Evolutionary conservation across 53 echinoderm and acorn worm genomes (phyloP).

Genomic region (Crossaster papposus): DNA sequence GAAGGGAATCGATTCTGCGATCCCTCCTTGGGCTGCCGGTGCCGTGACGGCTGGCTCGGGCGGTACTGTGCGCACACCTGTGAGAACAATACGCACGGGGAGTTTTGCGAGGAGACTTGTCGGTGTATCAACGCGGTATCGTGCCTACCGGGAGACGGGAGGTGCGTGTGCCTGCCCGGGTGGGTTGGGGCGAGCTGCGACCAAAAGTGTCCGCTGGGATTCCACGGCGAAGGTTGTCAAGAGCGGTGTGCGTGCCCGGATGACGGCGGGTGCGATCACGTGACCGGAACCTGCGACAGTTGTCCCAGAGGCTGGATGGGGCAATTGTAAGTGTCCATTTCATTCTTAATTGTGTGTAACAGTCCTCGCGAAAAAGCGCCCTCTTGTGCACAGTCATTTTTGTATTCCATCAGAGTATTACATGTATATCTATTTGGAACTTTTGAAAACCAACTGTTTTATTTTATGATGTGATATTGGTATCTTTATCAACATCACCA

Average conservation of each 20-base stretch:
- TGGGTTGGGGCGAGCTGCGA: conserved; percentile 66
- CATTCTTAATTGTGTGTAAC: background rate
- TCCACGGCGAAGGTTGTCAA: conserved; percentile 60
- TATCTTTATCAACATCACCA: too few species aligned
- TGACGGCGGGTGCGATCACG: conserved; percentile 61
- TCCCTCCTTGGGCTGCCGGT: conserved; percentile 54
- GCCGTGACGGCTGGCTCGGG: conserved; percentile 72
- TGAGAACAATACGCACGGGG: conserved; percentile 40
- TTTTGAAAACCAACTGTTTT: too few species aligned
- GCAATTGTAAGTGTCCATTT: conserved; percentile 35
- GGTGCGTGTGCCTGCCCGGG: conserved; percentile 61
- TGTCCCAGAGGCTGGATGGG: conserved; percentile 81
- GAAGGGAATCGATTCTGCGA: background rate
- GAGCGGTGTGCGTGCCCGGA: conserved; percentile 63
- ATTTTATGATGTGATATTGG: too few species aligned
- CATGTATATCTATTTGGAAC: too few species aligned
- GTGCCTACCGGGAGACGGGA: conserved; percentile 65
- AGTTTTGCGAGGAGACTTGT: conserved; percentile 54
- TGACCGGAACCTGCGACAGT: conserved; percentile 62
- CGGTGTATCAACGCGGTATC: conserved; percentile 23
- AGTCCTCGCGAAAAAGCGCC: background rate
- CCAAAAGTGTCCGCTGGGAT: conserved; percentile 53
- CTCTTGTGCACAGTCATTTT: background rate
- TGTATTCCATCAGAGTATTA: too few species aligned
- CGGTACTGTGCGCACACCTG: conserved; percentile 69